Evolutionary conservation across 2,888 invertebrate species (phyloP), one percentile per base, ranked within the genome.

Genomic region (Laspeyria flexula): DNA sequence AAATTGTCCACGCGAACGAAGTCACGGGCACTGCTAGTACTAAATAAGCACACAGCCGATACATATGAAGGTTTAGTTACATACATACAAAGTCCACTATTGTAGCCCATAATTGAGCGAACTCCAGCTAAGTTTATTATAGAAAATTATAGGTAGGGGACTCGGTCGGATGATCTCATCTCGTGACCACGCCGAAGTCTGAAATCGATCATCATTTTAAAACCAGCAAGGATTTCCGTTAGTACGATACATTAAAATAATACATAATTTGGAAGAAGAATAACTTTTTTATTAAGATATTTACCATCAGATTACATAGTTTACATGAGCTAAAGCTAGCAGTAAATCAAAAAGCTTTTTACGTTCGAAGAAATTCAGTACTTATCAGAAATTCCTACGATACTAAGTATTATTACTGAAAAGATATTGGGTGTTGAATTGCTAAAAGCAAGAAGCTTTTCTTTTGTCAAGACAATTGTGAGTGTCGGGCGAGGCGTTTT

Each of bases 141-240:
- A 72, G 73, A 81, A 80, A 79, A 84, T 85, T 84, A 84, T 73
- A 79, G 73, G 68, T 56, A 59, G 71, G 69, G 60, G 68, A 65
- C 55, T 37, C 62, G 59, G 65, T 56, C 55, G 64, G 55, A 70
- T 70, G 65, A 69, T 73, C 62, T 60, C 65, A 63, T 64, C 62
- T 53, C 48, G 53, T 55, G 43, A 43, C 40, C 37, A 29, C 46
- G 41, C 31, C 41, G 50, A 48, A 45, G 12, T 13, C 48, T 45
- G 51, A 51, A 53, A 50, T 39, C 39, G 23, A 35, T 34, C 23
- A 29, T 18, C 27, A 41, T 38, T 15, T 35, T 27, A 31, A 44
- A 35, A 35, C 5, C 29, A 0, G 15, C 16, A 12, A 30, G 11
- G 16, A 25, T 27, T 30, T 37, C 29, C 30, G 21, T 27, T 49